These are phyloP conservation scores for Aspiorhynchus laticeps DNA, from an alignment of 2,113 vertebrate genomes.

Conservation along the genomic window DNA sequence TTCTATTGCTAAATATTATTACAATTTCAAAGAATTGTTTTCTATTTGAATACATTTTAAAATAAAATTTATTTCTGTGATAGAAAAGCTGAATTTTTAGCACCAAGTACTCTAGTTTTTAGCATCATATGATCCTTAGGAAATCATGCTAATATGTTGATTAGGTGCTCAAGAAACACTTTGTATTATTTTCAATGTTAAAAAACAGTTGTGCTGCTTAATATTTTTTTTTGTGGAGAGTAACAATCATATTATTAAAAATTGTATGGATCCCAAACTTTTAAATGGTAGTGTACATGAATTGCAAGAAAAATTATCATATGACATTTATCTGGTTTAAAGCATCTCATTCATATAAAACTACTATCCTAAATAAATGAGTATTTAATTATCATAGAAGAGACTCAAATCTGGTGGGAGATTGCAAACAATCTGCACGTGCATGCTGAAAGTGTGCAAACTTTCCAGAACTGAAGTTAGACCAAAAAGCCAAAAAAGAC, in stretches of 20 bases:
- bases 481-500: slow-evolving; percentile 33
- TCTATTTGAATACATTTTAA: neutral
- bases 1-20: neutral
- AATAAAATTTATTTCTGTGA: neutral
- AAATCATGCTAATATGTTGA: neutral
- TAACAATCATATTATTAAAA: neutral
- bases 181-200: neutral
- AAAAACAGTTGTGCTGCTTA: neutral
- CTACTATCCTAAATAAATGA: neutral
- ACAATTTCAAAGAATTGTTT: neutral
- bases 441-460: slow-evolving; percentile 40
- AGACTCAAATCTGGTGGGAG: neutral
- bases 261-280: neutral
- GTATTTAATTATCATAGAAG: slow-evolving; percentile 17
- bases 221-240: neutral
- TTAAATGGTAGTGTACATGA: neutral
- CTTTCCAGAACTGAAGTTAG: slow-evolving; percentile 51
- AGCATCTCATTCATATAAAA: neutral
- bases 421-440: slow-evolving; percentile 45
- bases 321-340: neutral
- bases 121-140: neutral
- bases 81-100: neutral
- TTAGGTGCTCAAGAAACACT: neutral
- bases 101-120: neutral
- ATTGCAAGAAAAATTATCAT: neutral